These are phyloP conservation scores for Anthonomus grandis DNA, from an alignment of 1,140 invertebrate species.

Conservation along the genomic window DNA sequence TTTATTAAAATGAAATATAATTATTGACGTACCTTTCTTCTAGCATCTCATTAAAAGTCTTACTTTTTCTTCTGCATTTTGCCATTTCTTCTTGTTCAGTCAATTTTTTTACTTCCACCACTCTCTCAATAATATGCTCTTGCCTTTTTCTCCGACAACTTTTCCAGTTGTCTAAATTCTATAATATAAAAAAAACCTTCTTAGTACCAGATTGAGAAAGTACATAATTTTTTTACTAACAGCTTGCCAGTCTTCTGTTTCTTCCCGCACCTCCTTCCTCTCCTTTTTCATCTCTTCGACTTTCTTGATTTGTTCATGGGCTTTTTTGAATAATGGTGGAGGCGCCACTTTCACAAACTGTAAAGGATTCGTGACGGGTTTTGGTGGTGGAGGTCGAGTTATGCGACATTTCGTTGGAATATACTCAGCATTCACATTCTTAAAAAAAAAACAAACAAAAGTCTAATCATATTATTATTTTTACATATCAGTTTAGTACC, in stretches of 20 bases:
- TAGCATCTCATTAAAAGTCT: slow-evolving; percentile 93
- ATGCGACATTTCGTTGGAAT: slow-evolving; percentile 47
- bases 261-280: slow-evolving; percentile 69
- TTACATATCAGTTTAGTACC: no score
- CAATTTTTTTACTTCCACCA: slow-evolving; percentile 83
- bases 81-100: slow-evolving; percentile 69
- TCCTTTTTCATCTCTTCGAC: slow-evolving; percentile 80
- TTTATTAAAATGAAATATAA: not conserved
- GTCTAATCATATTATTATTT: no score
- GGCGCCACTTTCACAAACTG: slow-evolving; percentile 87
- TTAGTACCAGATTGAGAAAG: not conserved
- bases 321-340: slow-evolving; percentile 77
- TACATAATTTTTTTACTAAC: slow-evolving; percentile 55
- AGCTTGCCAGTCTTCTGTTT: slow-evolving; percentile 90
- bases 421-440: slow-evolving; percentile 46
- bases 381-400: slow-evolving; percentile 60
- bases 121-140: slow-evolving; percentile 84
- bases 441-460: no score
- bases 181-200: slow-evolving; percentile 30
- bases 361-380: slow-evolving; percentile 78
- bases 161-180: slow-evolving; percentile 95
- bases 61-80: slow-evolving; percentile 69
- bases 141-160: slow-evolving; percentile 83
- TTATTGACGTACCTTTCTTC: slow-evolving; percentile 69
- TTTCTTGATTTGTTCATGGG: slow-evolving; percentile 80